These are phyloP conservation scores for Erethizon dorsatum DNA, from an alignment of 2,797 vertebrate species.

Conservation along the genomic window DNA sequence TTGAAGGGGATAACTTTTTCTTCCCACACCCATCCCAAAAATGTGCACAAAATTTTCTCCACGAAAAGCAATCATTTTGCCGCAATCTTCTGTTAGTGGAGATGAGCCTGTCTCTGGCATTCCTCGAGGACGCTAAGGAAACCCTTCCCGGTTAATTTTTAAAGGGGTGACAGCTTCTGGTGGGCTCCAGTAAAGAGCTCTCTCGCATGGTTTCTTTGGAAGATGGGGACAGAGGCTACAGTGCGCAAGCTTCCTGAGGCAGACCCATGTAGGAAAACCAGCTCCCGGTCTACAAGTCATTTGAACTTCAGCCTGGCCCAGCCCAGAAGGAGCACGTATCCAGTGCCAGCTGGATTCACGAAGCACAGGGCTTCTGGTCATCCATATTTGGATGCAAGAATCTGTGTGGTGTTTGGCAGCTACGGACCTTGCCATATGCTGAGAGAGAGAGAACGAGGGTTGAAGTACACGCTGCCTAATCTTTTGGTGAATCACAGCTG, in stretches of 20 bases:
- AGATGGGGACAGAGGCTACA: neutral
- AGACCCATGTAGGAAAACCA: neutral
- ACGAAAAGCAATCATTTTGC: neutral
- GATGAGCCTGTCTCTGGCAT: neutral
- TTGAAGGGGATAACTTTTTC: constrained; percentile 12
- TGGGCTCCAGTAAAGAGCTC: neutral
- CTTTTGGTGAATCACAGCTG: constrained; percentile 67
- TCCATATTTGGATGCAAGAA: constrained; percentile 16
- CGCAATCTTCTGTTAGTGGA: constrained; percentile 3
- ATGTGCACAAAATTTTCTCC: neutral
- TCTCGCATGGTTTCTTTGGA: neutral
- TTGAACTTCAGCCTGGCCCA: neutral
- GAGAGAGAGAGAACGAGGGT: neutral
- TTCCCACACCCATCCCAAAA: neutral
- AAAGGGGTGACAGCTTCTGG: neutral
- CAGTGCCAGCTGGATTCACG: neutral
- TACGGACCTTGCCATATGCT: constrained; percentile 71
- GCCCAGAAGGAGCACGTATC: neutral
- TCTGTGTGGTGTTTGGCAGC: constrained; percentile 59
- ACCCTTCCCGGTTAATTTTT: neutral
- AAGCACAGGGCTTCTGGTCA: neutral
- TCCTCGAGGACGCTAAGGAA: neutral
- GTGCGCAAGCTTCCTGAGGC: neutral
- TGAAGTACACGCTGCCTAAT: neutral
- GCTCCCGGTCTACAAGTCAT: neutral